Evolutionary conservation across 2,888 invertebrate genomes (phyloP), one percentile per base, ranked within the genome.

Genomic region (Ptychoptera albimana): DNA sequence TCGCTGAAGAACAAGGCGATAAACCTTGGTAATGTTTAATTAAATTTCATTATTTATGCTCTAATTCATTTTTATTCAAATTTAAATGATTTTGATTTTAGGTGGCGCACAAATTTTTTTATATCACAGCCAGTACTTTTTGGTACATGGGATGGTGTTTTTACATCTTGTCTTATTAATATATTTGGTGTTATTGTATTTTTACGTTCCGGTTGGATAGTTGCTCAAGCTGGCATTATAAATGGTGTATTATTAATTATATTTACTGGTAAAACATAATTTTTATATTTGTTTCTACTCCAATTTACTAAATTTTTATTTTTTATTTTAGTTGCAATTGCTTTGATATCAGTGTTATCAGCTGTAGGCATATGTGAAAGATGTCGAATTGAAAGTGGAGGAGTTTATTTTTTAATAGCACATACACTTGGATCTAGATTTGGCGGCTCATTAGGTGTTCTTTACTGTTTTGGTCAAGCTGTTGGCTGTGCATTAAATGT

Each of bases 181-280:
- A 89, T 96, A 46, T 92, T 97, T 69, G 94, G 96, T 57, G 94
- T 96, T 1, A 93, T 96, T 63, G 92, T 96, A 48, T 96, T 97
- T 66, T 71, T 97, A 47, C 73, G 96, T 55, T 89, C 93, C 49
- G 96, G 96, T 50, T 97, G 96, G 96, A 89, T 97, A 59, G 94
- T 97, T 43, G 93, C 85, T 36, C 82, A 89, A 66, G 87, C 87
- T 49, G 88, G 88, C 46, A 74, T 86, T 53, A 68, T 85, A 42
- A 77, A 82, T 72, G 86, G 83, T 46, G 74, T 85, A 48, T 64
- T 85, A 51, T 85, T 88, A 54, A 80, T 88, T 49, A 69, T 87
- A 55, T 80, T 80, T 58, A 84, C 87, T 65, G 82, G 82, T 82
- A 64, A n/a, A n/a, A 15, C 13, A 36, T 38, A 32, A 30, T 32